phyloP scores from a whole-genome alignment of 2,797 vertebrate species.

The Coendou prehensilis region DNA sequence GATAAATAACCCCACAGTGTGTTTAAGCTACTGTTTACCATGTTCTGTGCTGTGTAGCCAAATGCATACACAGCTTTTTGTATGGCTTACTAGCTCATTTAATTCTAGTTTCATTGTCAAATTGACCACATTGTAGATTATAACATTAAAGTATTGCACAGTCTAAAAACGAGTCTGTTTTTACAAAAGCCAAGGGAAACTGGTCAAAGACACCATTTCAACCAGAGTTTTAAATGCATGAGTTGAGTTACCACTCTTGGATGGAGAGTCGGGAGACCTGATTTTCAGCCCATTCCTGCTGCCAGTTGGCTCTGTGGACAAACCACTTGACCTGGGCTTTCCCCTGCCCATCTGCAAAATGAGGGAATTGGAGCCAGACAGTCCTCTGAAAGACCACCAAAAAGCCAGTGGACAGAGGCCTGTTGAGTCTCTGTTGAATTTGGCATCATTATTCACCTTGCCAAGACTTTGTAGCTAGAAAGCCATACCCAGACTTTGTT shows the following conservation, averaged over 20 bases:
- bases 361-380: constrained; percentile 36
- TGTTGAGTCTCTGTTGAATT: background rate
- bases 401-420: background rate
- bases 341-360: background rate
- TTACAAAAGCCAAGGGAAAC: constrained; percentile 34
- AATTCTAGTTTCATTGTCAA: background rate
- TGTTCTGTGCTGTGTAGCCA: rapidly evolving
- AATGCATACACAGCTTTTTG: background rate
- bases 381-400: constrained; percentile 26
- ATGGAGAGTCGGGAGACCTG: background rate
- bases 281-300: background rate
- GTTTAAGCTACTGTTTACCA: background rate
- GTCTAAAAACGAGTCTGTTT: constrained; percentile 8
- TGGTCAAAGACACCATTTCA: background rate
- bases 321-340: constrained; percentile 22
- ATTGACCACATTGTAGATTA: background rate
- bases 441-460: background rate
- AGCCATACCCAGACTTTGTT: constrained; percentile 41
- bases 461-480: constrained; percentile 45
- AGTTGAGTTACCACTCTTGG: background rate
- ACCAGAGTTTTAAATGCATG: constrained; percentile 10
- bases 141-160: background rate
- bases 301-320: background rate
- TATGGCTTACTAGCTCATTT: constrained; percentile 22
- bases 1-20: background rate